Conservation (phyloP, 2,888 invertebrate genomes). For the Plebejus melissa region DNA sequence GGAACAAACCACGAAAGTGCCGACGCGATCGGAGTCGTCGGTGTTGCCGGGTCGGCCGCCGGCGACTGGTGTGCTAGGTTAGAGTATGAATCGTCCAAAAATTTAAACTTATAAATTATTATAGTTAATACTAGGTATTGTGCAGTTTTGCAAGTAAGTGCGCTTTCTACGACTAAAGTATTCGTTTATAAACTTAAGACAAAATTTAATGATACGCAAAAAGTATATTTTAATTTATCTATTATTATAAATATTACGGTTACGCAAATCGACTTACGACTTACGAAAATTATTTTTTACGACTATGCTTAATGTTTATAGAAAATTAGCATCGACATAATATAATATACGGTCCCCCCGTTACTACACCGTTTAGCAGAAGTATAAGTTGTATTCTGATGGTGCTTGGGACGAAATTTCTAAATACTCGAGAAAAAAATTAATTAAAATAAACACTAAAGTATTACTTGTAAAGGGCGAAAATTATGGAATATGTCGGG, state of each 20-base stretch:
- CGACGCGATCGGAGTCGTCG: background rate
- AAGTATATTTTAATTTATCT: constrained; percentile 1
- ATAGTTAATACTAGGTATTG: background rate
- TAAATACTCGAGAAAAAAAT: background rate
- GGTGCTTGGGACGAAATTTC: background rate
- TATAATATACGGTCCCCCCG: background rate
- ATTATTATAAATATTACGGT: constrained; percentile 7
- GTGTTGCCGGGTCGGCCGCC: background rate
- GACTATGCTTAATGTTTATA: background rate
- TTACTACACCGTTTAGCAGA: background rate
- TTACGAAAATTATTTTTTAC: background rate
- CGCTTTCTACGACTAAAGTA: background rate
- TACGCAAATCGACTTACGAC: background rate
- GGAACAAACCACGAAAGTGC: background rate
- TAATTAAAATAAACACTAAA: background rate
- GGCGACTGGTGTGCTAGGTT: background rate
- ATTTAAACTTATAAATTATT: constrained; percentile 17
- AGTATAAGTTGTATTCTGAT: background rate
- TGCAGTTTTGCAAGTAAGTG: constrained; percentile 12
- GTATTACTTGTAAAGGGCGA: background rate
- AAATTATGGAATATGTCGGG: background rate
- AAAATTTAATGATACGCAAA: background rate
- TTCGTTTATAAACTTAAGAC: background rate
- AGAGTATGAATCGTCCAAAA: constrained; percentile 25
- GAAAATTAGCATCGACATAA: background rate